Percentiles rank a stretch among this genome's conserved stretches.
phyloP scores from a whole-genome alignment of 2,797 vertebrate species.

The Acipenser transmontanus region DNA sequence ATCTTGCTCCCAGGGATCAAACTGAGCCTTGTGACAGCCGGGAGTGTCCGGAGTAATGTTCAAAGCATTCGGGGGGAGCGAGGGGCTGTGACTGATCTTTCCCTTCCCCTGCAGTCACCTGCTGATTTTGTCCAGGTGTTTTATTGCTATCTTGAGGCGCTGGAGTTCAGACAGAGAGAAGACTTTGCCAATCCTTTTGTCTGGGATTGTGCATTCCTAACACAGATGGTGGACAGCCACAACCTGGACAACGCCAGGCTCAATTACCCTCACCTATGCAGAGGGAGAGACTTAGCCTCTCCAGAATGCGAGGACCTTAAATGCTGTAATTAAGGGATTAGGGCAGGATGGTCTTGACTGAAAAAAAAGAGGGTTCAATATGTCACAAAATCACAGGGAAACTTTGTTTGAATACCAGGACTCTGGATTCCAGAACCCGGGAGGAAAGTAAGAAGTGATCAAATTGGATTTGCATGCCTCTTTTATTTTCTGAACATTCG shows the following conservation, averaged over 20 bases:
- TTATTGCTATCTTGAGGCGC: slow-evolving; percentile 73
- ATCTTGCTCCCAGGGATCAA: slow-evolving; percentile 74
- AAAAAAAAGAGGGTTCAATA: slow-evolving; percentile 1
- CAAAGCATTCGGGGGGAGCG: slow-evolving; percentile 67
- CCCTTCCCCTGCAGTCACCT: slow-evolving; percentile 71
- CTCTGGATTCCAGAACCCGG: too few relatives aligned
- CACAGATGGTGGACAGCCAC: slow-evolving; percentile 77
- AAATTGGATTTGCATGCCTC: slow-evolving; percentile 11
- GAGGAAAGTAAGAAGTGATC: background rate
- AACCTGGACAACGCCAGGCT: slow-evolving; percentile 51
- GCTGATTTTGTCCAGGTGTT: slow-evolving; percentile 84
- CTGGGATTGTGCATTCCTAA: slow-evolving; percentile 71
- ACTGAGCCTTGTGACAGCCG: slow-evolving; percentile 81
- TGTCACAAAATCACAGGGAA: too few relatives aligned
- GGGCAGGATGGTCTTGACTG: slow-evolving; percentile 22
- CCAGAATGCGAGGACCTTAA: slow-evolving; percentile 31
- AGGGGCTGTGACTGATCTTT: slow-evolving; percentile 72
- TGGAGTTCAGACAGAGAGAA: slow-evolving; percentile 72
- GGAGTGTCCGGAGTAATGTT: slow-evolving; percentile 75
- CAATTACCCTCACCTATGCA: slow-evolving; percentile 42
- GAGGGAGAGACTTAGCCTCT: slow-evolving; percentile 35
- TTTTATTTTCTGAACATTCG: background rate
- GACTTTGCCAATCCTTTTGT: slow-evolving; percentile 76
- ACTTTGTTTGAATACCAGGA: too few relatives aligned
- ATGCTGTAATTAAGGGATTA: slow-evolving; percentile 27